Evolutionary conservation across 2,113 vertebrate species (phyloP).

Genomic region (Columbina picui): DNA sequence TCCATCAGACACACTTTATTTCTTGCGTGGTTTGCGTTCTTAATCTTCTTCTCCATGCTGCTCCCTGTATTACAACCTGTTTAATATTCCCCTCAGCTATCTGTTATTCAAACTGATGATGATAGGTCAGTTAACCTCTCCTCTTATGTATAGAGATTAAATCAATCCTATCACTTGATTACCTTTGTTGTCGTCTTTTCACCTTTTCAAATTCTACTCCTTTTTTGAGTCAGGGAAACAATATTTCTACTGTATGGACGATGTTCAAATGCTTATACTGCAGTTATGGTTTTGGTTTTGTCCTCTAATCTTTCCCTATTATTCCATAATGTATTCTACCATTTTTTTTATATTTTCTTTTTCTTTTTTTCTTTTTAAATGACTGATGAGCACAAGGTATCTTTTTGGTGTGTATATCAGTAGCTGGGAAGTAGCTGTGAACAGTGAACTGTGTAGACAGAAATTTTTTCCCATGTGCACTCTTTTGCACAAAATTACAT

Average conservation of each 20-base stretch:
- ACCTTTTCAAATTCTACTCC: neutral
- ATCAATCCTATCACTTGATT: slow-evolving; percentile 23
- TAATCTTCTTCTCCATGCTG: neutral
- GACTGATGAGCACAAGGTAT: neutral
- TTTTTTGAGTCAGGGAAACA: neutral
- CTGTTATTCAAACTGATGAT: neutral
- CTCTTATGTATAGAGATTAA: slow-evolving; percentile 1
- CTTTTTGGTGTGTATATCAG: neutral
- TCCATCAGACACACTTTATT: neutral
- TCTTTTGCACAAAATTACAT: neutral
- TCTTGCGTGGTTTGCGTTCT: neutral
- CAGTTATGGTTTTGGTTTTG: neutral
- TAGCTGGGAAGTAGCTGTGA: neutral
- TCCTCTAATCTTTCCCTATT: neutral
- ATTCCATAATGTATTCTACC: neutral
- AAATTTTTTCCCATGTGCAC: neutral
- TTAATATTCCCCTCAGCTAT: slow-evolving; percentile 22
- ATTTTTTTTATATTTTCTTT: too few relatives aligned
- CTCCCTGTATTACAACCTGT: neutral
- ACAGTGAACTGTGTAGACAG: neutral
- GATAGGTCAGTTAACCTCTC: slow-evolving; percentile 17
- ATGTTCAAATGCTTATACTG: neutral
- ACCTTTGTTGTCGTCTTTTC: neutral
- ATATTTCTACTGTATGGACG: neutral
- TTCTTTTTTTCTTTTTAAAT: neutral